These are phyloP conservation scores for Miniopterus natalensis DNA, from an alignment of 2,113 vertebrate species.

Conservation along the genomic window DNA sequence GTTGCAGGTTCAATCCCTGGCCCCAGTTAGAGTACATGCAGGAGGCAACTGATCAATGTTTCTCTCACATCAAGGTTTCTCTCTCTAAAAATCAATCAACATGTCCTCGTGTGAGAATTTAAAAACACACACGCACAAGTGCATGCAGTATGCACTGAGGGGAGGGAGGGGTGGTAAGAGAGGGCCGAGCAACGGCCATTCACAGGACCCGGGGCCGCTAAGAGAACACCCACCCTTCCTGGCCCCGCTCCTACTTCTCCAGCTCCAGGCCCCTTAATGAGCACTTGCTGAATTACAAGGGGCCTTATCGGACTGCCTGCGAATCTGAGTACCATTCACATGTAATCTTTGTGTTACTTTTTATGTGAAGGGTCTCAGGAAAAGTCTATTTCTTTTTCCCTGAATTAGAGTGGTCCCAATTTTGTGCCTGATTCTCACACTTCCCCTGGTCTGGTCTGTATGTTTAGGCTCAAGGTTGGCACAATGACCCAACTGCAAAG, in stretches of 20 bases:
- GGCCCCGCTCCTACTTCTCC: background rate
- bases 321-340: background rate
- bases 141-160: background rate
- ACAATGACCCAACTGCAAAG: background rate
- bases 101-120: background rate
- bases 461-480: background rate
- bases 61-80: background rate
- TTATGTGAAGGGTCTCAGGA: background rate
- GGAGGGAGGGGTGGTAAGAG: background rate
- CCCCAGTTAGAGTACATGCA: background rate
- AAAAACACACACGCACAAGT: background rate
- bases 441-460: background rate
- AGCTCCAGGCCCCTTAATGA: background rate
- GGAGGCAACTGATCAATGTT: background rate
- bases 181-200: background rate
- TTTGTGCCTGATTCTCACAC: background rate
- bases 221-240: background rate
- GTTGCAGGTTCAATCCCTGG: background rate
- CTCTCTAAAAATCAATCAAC: background rate
- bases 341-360: slow-evolving; percentile 2
- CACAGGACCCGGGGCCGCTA: no score
- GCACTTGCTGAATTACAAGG: background rate
- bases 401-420: background rate
- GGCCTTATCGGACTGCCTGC: background rate
- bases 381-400: background rate